Base-by-base conservation (phyloP, 2,888 invertebrate species). In the Rhingia campestris region DNA sequence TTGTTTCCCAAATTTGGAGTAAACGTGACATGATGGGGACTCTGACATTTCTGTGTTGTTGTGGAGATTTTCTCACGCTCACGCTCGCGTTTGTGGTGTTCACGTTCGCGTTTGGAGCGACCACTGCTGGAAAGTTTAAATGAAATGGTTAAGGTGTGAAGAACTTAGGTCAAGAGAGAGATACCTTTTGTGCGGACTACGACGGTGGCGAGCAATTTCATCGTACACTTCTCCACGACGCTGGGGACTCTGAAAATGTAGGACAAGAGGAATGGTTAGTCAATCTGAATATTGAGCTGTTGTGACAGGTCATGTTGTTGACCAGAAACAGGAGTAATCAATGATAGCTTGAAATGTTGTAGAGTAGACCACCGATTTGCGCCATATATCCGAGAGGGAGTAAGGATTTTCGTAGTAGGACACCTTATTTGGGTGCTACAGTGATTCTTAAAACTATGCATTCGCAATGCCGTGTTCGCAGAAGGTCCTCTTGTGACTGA, bases 141-240 rank as follows among this genome's bases (percentile, higher is more conserved):
- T 37, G 72, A 37, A 35, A 43, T 6, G 58, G 47, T 54, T 12
- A 43, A 54, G 2, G 6, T 6, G 54, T 3, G 33, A 9, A 37
- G 7, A 6, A 37, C 32, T 35, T 12, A 3, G 9, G 9, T n/a
- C 4, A 4, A 6, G 12, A 39, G 4, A n/a, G n/a, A 45, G 72
- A 86, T 67, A 91, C 91, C 88, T 90, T 64, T 91, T 91, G 64
- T 91, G 90, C 22, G 91, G 91, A 86, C 91, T 91, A 63, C 91
- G 89, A 6, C 91, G 90, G 87, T 91, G 90, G 73, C 91, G 90
- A 45, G 89, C 73, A 53, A 91, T 81, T 32, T 91, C 91, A 49
- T 91, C 91, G 54, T 88, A 91, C 7, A 90, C 89, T 86, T 91
- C 91, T 47, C 87, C 88, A 70, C 90, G 89, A 4, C 91, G 88